A percentile compares a stretch with the other conserved stretches of the same genome.
Conservation (phyloP, 2,888 invertebrate genomes). For the Mythimna impura region DNA sequence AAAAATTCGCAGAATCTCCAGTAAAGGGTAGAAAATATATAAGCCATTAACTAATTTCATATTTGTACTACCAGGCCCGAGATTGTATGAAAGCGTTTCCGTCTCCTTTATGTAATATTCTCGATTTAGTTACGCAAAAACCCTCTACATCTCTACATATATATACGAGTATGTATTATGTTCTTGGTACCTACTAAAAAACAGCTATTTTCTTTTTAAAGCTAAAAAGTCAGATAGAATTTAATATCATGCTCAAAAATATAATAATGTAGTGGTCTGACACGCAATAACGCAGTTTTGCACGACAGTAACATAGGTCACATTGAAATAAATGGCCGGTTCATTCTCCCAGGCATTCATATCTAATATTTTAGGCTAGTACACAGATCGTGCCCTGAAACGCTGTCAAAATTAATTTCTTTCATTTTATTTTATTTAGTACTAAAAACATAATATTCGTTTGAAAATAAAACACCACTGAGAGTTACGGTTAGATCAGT, state of each 20-base stretch:
- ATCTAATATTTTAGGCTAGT: constrained; percentile 3
- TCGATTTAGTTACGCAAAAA: too few species aligned
- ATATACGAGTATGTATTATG: neutral
- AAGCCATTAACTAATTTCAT: too few species aligned
- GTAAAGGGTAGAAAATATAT: too few species aligned
- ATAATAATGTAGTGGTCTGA: constrained; percentile 2
- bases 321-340: constrained; percentile 13
- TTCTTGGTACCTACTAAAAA: neutral
- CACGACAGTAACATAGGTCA: constrained; percentile 19
- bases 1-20: too few species aligned
- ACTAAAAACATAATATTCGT: too few species aligned
- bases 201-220: neutral
- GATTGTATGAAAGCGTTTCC: too few species aligned
- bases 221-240: neutral
- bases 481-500: too few species aligned
- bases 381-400: constrained; percentile 2
- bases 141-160: too few species aligned
- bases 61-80: too few species aligned
- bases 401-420: neutral
- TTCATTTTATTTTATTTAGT: neutral
- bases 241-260: neutral
- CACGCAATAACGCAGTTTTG: constrained; percentile 15
- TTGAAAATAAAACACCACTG: too few species aligned
- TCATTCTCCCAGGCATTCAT: constrained; percentile 5
- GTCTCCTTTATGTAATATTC: neutral